Conservation (phyloP, 35 echinoderm and acorn worm species). For the Lytechinus pictus region DNA sequence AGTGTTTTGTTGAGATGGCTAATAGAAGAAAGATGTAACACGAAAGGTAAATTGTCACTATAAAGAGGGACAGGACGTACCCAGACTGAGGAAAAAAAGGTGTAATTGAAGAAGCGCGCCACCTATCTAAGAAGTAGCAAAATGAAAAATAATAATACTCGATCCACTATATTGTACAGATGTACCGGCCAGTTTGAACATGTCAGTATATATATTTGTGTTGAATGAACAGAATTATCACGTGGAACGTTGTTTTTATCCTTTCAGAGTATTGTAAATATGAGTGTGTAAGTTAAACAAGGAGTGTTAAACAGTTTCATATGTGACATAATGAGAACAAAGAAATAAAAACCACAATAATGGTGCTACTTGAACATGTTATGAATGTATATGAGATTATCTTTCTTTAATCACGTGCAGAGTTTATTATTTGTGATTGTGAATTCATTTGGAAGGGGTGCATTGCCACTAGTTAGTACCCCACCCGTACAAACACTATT, state of each 20-base stretch:
- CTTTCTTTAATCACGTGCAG: background rate
- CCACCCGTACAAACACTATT: too few relatives aligned
- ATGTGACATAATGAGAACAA: background rate
- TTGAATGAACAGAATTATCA: background rate
- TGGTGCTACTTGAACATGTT: background rate
- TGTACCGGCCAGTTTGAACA: background rate
- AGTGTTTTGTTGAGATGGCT: background rate
- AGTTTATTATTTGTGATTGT: background rate
- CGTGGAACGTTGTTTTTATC: background rate
- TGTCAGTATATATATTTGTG: background rate
- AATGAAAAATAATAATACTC: background rate
- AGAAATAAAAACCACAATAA: background rate
- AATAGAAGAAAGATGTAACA: background rate
- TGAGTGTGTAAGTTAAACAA: background rate
- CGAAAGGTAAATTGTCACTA: background rate
- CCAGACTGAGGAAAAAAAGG: background rate
- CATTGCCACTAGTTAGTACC: background rate
- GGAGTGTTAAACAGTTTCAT: background rate
- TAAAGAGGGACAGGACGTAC: background rate
- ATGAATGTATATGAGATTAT: background rate
- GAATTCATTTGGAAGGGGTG: background rate
- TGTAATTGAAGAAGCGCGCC: background rate
- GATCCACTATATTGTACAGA: background rate
- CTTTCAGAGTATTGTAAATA: background rate
- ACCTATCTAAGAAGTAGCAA: background rate